phyloP scores from a whole-genome alignment of 1,140 invertebrate species.

The Mylabris phalerata region DNA sequence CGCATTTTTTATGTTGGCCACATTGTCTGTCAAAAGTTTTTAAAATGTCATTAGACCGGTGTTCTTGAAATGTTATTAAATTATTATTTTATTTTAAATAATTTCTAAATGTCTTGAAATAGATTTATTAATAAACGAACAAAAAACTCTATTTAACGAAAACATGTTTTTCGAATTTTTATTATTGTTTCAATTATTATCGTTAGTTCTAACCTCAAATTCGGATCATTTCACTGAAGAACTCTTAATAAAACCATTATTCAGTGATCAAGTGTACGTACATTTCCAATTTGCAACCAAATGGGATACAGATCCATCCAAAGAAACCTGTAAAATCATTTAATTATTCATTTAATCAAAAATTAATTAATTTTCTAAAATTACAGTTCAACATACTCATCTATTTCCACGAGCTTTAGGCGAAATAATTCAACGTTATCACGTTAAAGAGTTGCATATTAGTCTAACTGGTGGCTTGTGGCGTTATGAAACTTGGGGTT shows the following conservation, averaged over 20 bases:
- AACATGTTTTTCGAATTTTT: too few species aligned
- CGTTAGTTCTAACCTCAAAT: background rate
- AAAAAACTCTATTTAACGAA: too few species aligned
- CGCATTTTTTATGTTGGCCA: too few species aligned
- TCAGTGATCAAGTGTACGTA: constrained; percentile 70
- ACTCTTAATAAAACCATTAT: constrained; percentile 69
- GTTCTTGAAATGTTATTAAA: too few species aligned
- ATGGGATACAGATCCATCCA: constrained; percentile 53
- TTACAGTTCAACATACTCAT: constrained; percentile 71
- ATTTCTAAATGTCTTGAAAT: too few species aligned
- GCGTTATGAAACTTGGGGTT: constrained; percentile 90
- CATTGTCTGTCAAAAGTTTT: too few species aligned
- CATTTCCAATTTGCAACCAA: constrained; percentile 81
- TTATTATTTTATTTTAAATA: too few species aligned
- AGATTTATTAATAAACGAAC: too few species aligned
- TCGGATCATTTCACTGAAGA: constrained; percentile 64
- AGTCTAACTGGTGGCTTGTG: constrained; percentile 89
- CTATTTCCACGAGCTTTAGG: constrained; percentile 85
- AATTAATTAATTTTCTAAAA: constrained; percentile 21
- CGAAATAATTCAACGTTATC: constrained; percentile 80
- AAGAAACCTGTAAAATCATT: constrained; percentile 51
- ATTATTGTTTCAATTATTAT: background rate
- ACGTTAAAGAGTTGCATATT: constrained; percentile 85
- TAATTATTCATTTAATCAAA: constrained; percentile 7
- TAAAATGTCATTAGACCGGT: too few species aligned